Conservation (phyloP, 1,140 invertebrate genomes). For the Fopius arisanus region DNA sequence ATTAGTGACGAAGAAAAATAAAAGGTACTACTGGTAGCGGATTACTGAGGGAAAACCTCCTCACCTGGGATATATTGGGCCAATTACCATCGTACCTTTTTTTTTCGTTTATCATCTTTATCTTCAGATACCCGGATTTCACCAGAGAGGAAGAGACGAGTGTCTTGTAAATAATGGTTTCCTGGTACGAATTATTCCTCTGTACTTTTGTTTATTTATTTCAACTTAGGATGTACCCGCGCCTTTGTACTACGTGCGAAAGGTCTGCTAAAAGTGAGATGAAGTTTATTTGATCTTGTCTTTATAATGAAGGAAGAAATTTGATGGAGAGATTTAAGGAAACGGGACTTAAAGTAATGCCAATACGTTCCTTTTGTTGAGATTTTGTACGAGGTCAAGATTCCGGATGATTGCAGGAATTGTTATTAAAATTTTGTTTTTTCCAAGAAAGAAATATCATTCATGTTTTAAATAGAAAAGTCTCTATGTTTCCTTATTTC, state of each 20-base stretch:
- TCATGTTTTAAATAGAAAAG: too few relatives aligned
- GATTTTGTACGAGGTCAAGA: too few relatives aligned
- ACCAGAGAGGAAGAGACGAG: neutral
- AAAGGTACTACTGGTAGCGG: neutral
- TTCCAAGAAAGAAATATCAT: too few relatives aligned
- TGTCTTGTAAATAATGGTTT: constrained; percentile 55
- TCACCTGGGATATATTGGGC: neutral
- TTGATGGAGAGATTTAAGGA: too few relatives aligned
- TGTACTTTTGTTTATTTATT: constrained; percentile 35
- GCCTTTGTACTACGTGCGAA: neutral
- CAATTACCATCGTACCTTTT: neutral
- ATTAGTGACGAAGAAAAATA: neutral
- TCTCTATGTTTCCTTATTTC: too few relatives aligned
- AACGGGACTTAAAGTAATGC: too few relatives aligned
- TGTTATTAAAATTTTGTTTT: too few relatives aligned
- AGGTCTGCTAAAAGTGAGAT: neutral
- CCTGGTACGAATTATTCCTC: constrained; percentile 56
- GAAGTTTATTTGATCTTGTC: neutral
- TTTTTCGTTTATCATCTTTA: neutral
- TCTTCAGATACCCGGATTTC: neutral
- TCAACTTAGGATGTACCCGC: constrained; percentile 37
- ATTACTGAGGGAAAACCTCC: neutral
- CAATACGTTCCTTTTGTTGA: too few relatives aligned
- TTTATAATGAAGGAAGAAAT: too few relatives aligned
- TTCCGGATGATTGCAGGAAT: too few relatives aligned